Conservation (phyloP, 2,113 vertebrate genomes). For the Tragelaphus strepsiceros region DNA sequence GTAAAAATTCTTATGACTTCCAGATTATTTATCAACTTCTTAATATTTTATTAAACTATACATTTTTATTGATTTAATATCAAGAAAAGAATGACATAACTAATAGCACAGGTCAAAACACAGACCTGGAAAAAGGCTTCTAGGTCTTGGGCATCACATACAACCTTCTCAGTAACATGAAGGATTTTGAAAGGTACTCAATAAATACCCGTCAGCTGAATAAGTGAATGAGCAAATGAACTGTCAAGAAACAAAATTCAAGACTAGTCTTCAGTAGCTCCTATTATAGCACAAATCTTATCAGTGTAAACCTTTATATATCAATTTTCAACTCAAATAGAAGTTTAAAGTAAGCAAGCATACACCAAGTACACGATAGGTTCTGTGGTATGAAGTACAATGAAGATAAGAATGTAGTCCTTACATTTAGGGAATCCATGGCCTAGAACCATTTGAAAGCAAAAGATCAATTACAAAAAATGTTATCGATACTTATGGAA, state of each 20-base stretch:
- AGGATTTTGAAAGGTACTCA: not conserved
- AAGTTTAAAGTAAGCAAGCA: not conserved
- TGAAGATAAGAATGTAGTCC: not conserved
- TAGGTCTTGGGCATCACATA: not conserved
- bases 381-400: not conserved
- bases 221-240: not conserved
- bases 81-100: not conserved
- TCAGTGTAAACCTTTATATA: not conserved
- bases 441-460: not conserved
- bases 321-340: not conserved
- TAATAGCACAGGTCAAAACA: not conserved
- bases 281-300: not conserved
- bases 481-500: not conserved
- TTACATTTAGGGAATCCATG: not conserved
- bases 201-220: not conserved
- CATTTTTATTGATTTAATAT: not conserved
- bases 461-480: not conserved
- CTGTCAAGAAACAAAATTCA: not conserved
- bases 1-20: not conserved
- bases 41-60: not conserved
- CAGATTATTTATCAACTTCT: not conserved
- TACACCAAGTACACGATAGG: not conserved
- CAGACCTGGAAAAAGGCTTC: not conserved
- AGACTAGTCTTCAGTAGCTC: not conserved
- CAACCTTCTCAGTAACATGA: not conserved